phyloP scores from a whole-genome alignment of 37 sponge, comb jelly and placozoan genomes.

The Sycon ciliatum region DNA sequence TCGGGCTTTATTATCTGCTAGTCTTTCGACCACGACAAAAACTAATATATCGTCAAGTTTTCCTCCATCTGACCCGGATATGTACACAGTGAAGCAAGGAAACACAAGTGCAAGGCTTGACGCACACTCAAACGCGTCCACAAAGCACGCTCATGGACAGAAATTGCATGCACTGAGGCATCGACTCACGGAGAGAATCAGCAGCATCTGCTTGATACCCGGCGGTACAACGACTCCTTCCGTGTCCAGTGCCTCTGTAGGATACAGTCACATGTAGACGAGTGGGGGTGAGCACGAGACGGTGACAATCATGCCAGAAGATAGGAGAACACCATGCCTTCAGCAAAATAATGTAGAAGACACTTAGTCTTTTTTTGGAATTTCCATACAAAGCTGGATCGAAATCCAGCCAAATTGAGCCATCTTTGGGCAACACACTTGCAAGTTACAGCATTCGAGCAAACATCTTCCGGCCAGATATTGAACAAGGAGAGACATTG shows the following conservation, averaged over 20 bases:
- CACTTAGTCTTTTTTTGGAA: too few relatives aligned
- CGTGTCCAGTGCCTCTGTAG: constrained; percentile 34
- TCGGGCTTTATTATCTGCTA: background rate
- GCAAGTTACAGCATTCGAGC: too few relatives aligned
- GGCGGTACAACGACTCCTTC: constrained; percentile 22
- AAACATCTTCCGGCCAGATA: too few relatives aligned
- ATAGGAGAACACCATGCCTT: too few relatives aligned
- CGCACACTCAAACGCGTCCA: constrained; percentile 27
- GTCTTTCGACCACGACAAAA: background rate
- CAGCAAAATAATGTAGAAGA: too few relatives aligned
- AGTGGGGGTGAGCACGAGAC: too few relatives aligned
- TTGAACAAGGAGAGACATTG: too few relatives aligned
- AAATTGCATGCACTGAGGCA: background rate
- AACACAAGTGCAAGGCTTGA: background rate
- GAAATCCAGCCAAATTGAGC: too few relatives aligned
- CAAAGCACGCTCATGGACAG: background rate
- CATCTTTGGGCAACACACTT: too few relatives aligned
- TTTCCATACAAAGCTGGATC: too few relatives aligned
- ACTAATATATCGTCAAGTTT: background rate
- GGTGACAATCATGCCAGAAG: too few relatives aligned
- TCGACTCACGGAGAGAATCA: constrained; percentile 47
- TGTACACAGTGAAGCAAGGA: background rate
- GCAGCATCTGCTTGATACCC: constrained; percentile 64
- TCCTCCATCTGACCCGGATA: background rate
- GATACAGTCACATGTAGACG: too few relatives aligned